Evolutionary conservation across 1,140 invertebrate genomes (phyloP), one percentile per base, ranked within the genome.

Genomic region (Penaeus vannamei): DNA sequence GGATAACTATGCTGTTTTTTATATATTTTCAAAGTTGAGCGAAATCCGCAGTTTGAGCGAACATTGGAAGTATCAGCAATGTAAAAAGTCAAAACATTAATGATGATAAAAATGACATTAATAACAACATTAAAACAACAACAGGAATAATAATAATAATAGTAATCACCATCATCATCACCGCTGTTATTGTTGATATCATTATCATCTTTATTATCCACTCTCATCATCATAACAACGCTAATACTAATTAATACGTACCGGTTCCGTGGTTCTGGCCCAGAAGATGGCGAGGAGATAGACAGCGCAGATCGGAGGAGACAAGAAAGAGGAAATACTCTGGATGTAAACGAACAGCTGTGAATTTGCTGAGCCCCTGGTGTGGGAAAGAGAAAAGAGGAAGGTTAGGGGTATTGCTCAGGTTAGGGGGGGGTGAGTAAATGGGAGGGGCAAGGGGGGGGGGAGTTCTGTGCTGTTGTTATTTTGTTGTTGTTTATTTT

Each of bases 271-370:
- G 3, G 93, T 92, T 87, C 94, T 90, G 42, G 92, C 88, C 92
- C 93, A 93, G 89, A 94, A 94, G 8, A 95, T 89, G 20, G 94
- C 94, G 23, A 94, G 92, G 22, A 95, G 87, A 91, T 93, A 95
- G 20, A 94, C 92, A 85, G 94, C 94, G 89, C 93, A 94, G 36
- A 95, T 94, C 32, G 94, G 95, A 22, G 94, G 94, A 42, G 94
- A 93, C 77, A 95, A 91, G 91, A 94, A 94, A 81, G 93, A 93
- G n/a, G 94, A 94, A 12, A 95, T 93, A 91, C 93, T 93, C 91
- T 95, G 94, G 89, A 95, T 94, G 91, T 95, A 95, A 61, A 93
- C 93, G 92, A 94, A 95, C 23, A 95, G 92, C 91, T 94, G 93
- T 64, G 93, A 92, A 66, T 86, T 90, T 8, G 91, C 64, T 12